These are phyloP conservation scores for Prolemur simus DNA, from an alignment of 2,113 vertebrate genomes.

Conservation along the genomic window DNA sequence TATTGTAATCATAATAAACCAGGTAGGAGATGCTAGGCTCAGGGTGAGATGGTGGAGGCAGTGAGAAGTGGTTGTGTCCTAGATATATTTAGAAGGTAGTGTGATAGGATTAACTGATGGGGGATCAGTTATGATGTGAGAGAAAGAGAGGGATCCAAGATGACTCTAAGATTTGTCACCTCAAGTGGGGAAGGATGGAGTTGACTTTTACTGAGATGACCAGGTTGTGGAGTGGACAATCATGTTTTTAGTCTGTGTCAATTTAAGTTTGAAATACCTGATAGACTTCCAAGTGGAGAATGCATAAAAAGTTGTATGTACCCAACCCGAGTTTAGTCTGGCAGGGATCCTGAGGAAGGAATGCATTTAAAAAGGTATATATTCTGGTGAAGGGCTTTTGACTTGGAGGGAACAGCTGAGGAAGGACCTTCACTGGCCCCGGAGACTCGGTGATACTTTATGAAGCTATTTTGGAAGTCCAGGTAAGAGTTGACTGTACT, in stretches of 20 bases:
- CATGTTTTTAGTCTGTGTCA: not conserved
- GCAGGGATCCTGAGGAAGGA: not conserved
- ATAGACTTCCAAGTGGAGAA: not conserved
- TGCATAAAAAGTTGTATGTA: not conserved
- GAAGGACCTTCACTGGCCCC: not conserved
- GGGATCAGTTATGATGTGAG: not conserved
- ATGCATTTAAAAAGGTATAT: not conserved
- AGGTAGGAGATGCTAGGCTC: not conserved
- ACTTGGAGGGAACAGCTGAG: constrained; percentile 2
- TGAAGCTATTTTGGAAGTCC: constrained; percentile 38
- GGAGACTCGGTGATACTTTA: constrained; percentile 2
- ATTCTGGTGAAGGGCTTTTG: not conserved
- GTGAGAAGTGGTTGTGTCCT: not conserved
- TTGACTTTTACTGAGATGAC: not conserved
- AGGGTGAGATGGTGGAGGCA: not conserved
- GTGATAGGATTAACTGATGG: not conserved
- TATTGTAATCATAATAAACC: not conserved
- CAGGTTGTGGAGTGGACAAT: not conserved
- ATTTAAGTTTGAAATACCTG: not conserved
- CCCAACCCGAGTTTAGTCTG: not conserved
- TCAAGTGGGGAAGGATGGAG: not conserved
- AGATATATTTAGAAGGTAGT: not conserved
- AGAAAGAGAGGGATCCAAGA: not conserved
- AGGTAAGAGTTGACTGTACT: constrained; percentile 28
- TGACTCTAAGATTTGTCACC: not conserved